These are phyloP conservation scores for Apamea sordens DNA, from an alignment of 2,888 invertebrate species.

Conservation along the genomic window DNA sequence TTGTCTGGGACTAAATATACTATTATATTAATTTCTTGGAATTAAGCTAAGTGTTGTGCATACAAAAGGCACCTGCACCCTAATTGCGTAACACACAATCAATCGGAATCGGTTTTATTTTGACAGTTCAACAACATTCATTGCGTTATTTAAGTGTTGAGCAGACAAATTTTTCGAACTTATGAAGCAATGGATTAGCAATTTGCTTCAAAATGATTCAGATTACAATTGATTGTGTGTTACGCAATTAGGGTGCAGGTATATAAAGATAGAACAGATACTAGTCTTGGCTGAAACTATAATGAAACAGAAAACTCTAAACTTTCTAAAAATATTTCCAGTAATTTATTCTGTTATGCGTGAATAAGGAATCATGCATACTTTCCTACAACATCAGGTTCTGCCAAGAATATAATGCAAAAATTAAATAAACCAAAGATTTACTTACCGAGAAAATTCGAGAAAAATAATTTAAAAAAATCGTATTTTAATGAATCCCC, in stretches of 20 bases:
- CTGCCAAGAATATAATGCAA: background rate
- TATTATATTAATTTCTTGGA: constrained; percentile 20
- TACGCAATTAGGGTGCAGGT: too few species aligned
- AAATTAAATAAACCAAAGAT: background rate
- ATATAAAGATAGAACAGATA: background rate
- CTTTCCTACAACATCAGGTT: background rate
- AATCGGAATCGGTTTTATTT: too few species aligned
- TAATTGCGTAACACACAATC: too few species aligned
- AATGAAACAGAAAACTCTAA: background rate
- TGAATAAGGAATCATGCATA: background rate
- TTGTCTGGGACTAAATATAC: constrained; percentile 7
- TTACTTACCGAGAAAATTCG: background rate
- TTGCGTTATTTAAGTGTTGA: too few species aligned
- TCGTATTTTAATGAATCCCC: background rate
- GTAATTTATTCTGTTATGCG: background rate
- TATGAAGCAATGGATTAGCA: too few species aligned
- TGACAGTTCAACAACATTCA: too few species aligned
- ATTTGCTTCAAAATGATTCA: too few species aligned
- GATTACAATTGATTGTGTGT: too few species aligned
- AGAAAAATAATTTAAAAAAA: background rate
- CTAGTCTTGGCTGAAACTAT: background rate
- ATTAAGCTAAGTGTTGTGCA: background rate
- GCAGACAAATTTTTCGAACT: too few species aligned
- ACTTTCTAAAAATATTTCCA: background rate
- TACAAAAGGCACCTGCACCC: background rate